These are phyloP conservation scores for Sinella curviseta DNA, from an alignment of 1,140 invertebrate genomes.

Conservation along the genomic window DNA sequence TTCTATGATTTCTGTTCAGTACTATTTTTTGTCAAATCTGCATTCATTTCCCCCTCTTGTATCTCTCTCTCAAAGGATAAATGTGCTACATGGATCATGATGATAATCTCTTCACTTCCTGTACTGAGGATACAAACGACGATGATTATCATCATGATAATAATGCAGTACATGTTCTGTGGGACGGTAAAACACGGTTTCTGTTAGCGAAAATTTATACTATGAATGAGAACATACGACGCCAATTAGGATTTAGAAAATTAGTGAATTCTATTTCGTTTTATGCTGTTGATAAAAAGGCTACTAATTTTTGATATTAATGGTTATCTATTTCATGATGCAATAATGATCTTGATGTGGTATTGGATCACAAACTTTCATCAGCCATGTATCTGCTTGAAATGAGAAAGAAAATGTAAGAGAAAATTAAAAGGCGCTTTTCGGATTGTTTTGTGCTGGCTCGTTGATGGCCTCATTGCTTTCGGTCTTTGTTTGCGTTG, in stretches of 20 bases:
- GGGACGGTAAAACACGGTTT: slow-evolving; percentile 17
- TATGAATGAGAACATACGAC: slow-evolving; percentile 12
- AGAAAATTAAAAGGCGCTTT: too few relatives aligned
- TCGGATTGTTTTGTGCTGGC: too few relatives aligned
- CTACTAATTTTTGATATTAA: background rate
- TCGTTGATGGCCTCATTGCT: too few relatives aligned
- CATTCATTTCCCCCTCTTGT: background rate
- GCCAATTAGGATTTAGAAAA: slow-evolving; percentile 20
- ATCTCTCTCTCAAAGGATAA: background rate
- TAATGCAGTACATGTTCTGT: slow-evolving; percentile 21
- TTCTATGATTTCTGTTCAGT: background rate
- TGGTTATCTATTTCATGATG: background rate
- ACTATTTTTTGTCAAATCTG: background rate
- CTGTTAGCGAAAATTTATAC: background rate
- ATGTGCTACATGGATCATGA: background rate
- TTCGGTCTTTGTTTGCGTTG: too few relatives aligned
- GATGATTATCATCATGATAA: background rate
- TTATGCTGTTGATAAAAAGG: background rate
- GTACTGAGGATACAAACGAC: too few relatives aligned
- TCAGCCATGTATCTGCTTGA: too few relatives aligned
- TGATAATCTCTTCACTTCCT: too few relatives aligned
- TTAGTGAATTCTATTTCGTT: slow-evolving; percentile 18
- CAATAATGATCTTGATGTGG: too few relatives aligned
- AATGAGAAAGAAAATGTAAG: too few relatives aligned
- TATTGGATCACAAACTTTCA: too few relatives aligned